Conservation (phyloP, 2,797 vertebrate species). For the Coilia nasus region DNA sequence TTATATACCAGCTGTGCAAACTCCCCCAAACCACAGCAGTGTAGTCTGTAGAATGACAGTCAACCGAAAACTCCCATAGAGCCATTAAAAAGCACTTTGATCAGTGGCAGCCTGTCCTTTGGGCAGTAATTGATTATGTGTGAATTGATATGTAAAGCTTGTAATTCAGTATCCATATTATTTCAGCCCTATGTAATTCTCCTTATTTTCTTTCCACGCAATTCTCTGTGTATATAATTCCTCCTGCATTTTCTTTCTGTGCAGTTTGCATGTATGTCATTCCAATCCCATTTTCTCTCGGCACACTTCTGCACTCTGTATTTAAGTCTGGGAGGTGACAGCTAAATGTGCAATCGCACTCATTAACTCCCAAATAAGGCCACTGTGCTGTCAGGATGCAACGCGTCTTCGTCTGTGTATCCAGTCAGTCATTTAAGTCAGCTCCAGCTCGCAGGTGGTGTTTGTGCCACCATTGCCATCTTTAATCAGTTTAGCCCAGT, state of each 20-base stretch:
- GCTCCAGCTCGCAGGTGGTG: no score
- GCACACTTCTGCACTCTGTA: no score
- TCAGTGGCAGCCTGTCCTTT: not conserved
- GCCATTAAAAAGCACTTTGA: conserved; percentile 9
- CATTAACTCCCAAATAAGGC: no score
- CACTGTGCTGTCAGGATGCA: no score
- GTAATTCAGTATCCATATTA: not conserved
- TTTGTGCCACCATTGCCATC: no score
- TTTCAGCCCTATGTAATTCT: conserved; percentile 4
- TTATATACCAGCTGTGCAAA: not conserved
- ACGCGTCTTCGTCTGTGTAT: no score
- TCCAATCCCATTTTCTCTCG: no score
- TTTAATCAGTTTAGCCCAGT: no score
- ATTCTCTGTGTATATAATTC: not conserved
- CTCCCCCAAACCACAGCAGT: not conserved
- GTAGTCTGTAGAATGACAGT: not conserved
- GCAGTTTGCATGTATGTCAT: not conserved
- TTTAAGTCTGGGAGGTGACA: no score
- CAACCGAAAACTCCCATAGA: conserved; percentile 6
- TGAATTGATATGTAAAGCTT: conserved; percentile 5
- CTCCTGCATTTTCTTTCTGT: not conserved
- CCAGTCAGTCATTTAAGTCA: no score
- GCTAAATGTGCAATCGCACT: no score
- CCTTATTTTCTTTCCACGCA: not conserved
- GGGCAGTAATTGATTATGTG: not conserved